These are phyloP conservation scores for Pitangus sulphuratus DNA, from an alignment of 2,797 vertebrate genomes.

Conservation along the genomic window DNA sequence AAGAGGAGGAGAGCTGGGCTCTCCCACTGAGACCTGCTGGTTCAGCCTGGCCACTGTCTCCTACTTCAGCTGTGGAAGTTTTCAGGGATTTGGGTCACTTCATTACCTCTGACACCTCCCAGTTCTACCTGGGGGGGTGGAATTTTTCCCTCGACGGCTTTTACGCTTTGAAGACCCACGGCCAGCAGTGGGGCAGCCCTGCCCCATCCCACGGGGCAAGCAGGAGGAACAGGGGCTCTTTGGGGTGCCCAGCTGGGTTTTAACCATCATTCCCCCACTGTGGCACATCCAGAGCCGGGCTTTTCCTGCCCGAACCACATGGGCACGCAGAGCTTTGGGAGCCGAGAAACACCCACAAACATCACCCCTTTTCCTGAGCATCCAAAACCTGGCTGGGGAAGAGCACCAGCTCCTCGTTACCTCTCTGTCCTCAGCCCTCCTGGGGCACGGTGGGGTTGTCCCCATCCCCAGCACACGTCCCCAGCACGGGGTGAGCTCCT, in stretches of 20 bases:
- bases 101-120: neutral
- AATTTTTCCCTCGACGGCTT: neutral
- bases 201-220: accelerated
- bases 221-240: neutral
- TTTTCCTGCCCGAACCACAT: neutral
- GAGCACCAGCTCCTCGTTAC: accelerated
- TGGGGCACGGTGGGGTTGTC: neutral
- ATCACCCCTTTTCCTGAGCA: neutral
- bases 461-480: accelerated
- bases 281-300: neutral
- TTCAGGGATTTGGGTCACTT: neutral
- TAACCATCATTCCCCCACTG: neutral
- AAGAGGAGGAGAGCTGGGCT: neutral
- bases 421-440: accelerated
- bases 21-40: neutral
- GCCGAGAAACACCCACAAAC: neutral
- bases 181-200: accelerated
- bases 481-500: accelerated
- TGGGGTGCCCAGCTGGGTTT: neutral
- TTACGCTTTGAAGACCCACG: neutral
- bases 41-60: neutral
- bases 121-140: neutral
- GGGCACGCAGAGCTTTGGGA: accelerated
- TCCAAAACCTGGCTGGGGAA: neutral
- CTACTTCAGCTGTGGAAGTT: neutral